Evolutionary conservation across 2,113 vertebrate species (phyloP).

Genomic region (Gobio gobio): DNA sequence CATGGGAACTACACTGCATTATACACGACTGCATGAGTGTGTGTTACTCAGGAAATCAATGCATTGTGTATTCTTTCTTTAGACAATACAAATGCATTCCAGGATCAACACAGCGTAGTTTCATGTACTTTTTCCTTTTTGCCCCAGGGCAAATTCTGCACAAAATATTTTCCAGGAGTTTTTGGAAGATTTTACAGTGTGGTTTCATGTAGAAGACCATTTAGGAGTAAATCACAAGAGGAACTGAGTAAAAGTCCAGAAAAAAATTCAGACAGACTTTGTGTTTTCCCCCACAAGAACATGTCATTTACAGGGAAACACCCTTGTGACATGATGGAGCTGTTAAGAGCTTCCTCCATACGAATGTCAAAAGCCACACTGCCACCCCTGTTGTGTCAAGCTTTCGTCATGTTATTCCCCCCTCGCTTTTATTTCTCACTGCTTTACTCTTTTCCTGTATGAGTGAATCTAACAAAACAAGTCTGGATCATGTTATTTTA

Average conservation of each 20-base stretch:
- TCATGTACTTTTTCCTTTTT: background rate
- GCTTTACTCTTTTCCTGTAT: background rate
- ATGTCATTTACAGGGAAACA: conserved; percentile 39
- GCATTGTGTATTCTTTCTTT: conserved; percentile 7
- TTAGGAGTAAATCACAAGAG: conserved; percentile 38
- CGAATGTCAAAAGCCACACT: conserved; percentile 56
- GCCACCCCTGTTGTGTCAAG: background rate
- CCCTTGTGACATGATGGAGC: conserved; percentile 1
- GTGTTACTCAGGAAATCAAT: conserved; percentile 5
- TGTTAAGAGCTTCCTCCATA: conserved; percentile 51
- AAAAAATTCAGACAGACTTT: background rate
- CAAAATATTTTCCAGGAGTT: conserved; percentile 2
- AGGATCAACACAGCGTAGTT: background rate
- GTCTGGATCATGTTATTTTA: background rate
- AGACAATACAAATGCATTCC: conserved; percentile 5
- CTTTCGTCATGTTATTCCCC: background rate
- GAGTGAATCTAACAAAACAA: background rate
- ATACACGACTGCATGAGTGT: conserved; percentile 26
- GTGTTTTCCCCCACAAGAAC: background rate
- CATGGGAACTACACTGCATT: conserved; percentile 30
- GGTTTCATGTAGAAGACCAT: background rate
- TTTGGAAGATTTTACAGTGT: conserved; percentile 22
- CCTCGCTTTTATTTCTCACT: background rate
- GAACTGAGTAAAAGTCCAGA: conserved; percentile 38
- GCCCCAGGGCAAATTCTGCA: conserved; percentile 11